These are phyloP conservation scores for Fregata magnificens DNA, from an alignment of 2,113 vertebrate species.

Conservation along the genomic window DNA sequence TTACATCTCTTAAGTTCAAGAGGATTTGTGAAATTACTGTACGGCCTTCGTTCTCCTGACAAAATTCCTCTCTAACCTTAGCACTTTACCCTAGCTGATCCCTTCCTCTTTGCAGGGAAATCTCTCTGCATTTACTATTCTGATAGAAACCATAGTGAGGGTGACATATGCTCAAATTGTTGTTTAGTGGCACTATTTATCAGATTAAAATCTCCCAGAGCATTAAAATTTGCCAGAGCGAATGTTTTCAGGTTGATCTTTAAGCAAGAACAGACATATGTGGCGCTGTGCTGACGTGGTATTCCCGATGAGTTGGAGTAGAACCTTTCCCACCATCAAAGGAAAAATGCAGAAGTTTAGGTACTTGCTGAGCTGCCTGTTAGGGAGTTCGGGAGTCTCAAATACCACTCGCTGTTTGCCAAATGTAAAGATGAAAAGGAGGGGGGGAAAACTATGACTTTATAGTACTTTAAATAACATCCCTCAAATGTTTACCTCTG, in stretches of 20 bases:
- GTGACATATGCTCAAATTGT: background rate
- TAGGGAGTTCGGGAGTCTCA: background rate
- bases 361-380: background rate
- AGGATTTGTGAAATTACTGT: background rate
- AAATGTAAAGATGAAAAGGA: background rate
- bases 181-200: background rate
- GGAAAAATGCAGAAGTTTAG: background rate
- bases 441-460: background rate
- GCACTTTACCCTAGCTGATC: background rate
- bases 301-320: background rate
- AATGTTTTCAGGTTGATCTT: background rate
- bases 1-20: background rate
- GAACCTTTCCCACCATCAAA: background rate
- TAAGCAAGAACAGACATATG: background rate
- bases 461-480: background rate
- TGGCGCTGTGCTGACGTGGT: background rate
- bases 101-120: background rate
- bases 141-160: background rate
- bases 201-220: background rate
- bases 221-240: background rate
- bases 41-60: background rate
- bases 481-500: background rate
- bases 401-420: background rate
- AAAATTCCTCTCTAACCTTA: background rate
- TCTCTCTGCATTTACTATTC: background rate